Percentiles rank a stretch among this genome's conserved stretches.
phyloP scores from a whole-genome alignment of 2,888 invertebrate species.

The Meta bourneti region DNA sequence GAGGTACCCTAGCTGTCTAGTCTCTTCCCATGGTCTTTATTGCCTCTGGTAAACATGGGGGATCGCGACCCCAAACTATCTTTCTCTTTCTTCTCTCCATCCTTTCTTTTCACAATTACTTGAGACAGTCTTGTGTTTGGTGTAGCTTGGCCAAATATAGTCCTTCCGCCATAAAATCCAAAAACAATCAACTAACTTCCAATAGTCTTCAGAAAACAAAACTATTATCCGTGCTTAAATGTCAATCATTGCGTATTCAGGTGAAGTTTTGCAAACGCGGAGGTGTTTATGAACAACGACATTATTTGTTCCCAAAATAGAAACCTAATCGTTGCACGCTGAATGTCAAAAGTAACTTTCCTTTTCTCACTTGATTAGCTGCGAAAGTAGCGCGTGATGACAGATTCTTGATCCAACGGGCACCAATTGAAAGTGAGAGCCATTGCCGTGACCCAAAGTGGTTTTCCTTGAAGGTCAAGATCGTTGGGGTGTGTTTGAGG shows the following conservation, averaged over 20 bases:
- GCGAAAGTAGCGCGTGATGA: constrained; percentile 21
- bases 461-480: constrained; percentile 75
- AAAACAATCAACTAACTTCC: too few relatives aligned
- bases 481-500: constrained; percentile 64
- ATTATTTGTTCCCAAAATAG: not conserved
- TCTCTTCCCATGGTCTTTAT: too few relatives aligned
- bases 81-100: too few relatives aligned
- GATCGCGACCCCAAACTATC: too few relatives aligned
- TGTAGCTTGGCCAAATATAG: too few relatives aligned
- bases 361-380: constrained; percentile 27
- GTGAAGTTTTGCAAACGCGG: not conserved
- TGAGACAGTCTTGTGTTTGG: too few relatives aligned
- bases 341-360: not conserved
- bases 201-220: too few relatives aligned
- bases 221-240: too few relatives aligned
- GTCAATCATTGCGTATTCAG: not conserved
- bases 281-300: not conserved
- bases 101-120: too few relatives aligned
- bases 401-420: constrained; percentile 17
- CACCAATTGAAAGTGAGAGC: constrained; percentile 51
- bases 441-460: constrained; percentile 65
- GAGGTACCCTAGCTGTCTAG: too few relatives aligned
- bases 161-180: too few relatives aligned
- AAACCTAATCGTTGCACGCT: not conserved
- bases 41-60: too few relatives aligned